Base-by-base conservation (phyloP, 2,113 vertebrate species). In the Micromys minutus region DNA sequence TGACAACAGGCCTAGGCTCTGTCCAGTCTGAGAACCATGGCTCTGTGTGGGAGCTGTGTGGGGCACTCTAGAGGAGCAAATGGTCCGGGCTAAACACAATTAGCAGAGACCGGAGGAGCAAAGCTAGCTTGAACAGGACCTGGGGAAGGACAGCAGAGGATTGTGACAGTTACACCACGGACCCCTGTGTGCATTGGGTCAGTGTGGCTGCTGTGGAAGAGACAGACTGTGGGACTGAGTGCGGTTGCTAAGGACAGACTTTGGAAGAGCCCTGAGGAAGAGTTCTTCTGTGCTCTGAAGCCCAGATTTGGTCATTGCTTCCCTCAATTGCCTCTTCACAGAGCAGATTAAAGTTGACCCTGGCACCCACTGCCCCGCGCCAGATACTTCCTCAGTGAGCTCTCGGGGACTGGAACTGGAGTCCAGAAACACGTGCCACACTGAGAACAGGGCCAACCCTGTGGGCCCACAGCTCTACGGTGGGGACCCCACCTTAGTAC, bases 401-500 rank as follows among this genome's bases (percentile, higher is more conserved):
- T 13, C 79, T 63, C 5, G 4, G 3, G 31, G 52, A 63, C 42
- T 6, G 17, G 34, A 13, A 19, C 15, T 47, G 55, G 72, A 1
- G 8, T 52, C 22, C 1, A 31, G 50, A 69, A 8, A 16, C 13
- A 21, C 7, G 13, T 7, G 8, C 5, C 45, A 4, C 6, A 29
- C 34, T 57, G 52, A 39, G 72, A 29, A 16, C 4, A 6, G 36
- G 2, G 31, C 11, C 42, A 13, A 36, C 85, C 7, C 36, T 12
- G 0, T 0, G 24, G 57, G 87, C 29, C n/a, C 0, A 0, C 3
- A 10, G 75, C 5, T 47, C 69, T 12, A 16, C 7, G 3, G 1
- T 47, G 5, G 10, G 55, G 45, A 15, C 57, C 2, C 95, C 97
- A 99, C 99, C 99, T 99, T 0, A 99, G 98, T 99, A 99, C 99